These are phyloP conservation scores for Drosophila erecta DNA, from an alignment of 1,140 invertebrate genomes.

Conservation along the genomic window DNA sequence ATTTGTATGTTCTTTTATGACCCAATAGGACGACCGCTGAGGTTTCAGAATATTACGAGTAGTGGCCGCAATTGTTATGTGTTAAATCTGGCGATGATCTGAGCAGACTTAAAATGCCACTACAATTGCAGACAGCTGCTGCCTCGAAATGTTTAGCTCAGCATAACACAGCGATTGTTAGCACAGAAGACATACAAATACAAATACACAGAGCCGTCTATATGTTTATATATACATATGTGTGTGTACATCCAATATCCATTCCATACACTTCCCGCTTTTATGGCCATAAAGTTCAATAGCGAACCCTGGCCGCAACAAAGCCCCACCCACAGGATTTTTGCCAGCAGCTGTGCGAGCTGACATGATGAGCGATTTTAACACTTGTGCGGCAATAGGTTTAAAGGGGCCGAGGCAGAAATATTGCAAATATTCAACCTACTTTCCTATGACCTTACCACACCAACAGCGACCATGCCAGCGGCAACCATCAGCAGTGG, in stretches of 20 bases:
- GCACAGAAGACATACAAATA: slow-evolving; percentile 11
- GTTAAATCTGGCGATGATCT: slow-evolving; percentile 48
- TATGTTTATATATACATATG: slow-evolving; percentile 14
- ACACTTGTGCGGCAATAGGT: slow-evolving; percentile 72
- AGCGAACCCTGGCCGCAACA: slow-evolving; percentile 14
- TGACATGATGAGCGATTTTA: slow-evolving; percentile 79
- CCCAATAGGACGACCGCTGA: slow-evolving; percentile 38
- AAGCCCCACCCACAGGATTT: slow-evolving; percentile 1
- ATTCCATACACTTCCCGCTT: slow-evolving; percentile 17
- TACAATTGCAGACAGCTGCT: slow-evolving; percentile 75
- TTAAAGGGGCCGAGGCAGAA: slow-evolving; percentile 50
- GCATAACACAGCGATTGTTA: slow-evolving; percentile 61
- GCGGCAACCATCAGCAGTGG: not conserved
- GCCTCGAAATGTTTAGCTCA: slow-evolving; percentile 71
- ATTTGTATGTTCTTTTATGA: slow-evolving; percentile 22
- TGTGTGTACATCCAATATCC: slow-evolving; percentile 25
- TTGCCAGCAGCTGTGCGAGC: slow-evolving; percentile 54
- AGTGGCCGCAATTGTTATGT: slow-evolving; percentile 62
- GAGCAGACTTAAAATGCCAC: slow-evolving; percentile 73
- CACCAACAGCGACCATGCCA: slow-evolving; percentile 5
- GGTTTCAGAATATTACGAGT: slow-evolving; percentile 8
- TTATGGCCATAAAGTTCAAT: slow-evolving; percentile 67
- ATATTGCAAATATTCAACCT: slow-evolving; percentile 76
- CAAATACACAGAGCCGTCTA: slow-evolving; percentile 13
- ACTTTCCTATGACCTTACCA: slow-evolving; percentile 60